Evolutionary conservation across 2,888 invertebrate species (phyloP).

Genomic region (Pemphredon lugubris): DNA sequence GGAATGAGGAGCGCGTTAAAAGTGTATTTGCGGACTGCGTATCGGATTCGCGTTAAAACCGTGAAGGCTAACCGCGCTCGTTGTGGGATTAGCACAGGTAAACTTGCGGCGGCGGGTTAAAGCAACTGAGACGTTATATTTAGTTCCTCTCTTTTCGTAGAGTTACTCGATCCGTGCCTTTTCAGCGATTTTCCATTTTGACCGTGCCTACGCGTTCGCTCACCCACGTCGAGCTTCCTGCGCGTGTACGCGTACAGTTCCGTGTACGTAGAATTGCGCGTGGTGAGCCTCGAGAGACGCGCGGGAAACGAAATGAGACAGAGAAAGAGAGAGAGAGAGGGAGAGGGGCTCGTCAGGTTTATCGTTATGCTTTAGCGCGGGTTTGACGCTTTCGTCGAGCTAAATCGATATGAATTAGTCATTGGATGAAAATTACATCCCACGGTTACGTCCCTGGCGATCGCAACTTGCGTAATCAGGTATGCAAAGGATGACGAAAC

Average conservation of each 20-base stretch:
- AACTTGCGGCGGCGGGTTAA: slow-evolving; percentile 20
- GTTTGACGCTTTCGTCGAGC: slow-evolving; percentile 20
- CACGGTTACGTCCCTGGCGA: slow-evolving; percentile 12
- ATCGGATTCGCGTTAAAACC: slow-evolving; percentile 55
- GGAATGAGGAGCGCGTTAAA: slow-evolving; percentile 24
- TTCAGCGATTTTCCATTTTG: slow-evolving; percentile 44
- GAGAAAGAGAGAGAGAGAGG: not conserved
- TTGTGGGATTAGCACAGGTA: slow-evolving; percentile 28
- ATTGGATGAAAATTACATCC: slow-evolving; percentile 52
- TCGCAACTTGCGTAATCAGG: slow-evolving; percentile 8
- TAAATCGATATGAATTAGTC: slow-evolving; percentile 46
- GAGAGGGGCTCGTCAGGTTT: not conserved
- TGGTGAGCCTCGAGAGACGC: slow-evolving; percentile 26
- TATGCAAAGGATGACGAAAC: slow-evolving; percentile 21
- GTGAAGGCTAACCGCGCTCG: slow-evolving; percentile 34
- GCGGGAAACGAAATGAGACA: not conserved
- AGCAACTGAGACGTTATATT: slow-evolving; percentile 26
- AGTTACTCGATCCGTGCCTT: slow-evolving; percentile 17
- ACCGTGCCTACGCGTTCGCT: slow-evolving; percentile 35
- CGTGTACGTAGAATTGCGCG: not conserved
- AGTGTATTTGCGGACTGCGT: slow-evolving; percentile 44
- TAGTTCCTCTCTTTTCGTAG: slow-evolving; percentile 18
- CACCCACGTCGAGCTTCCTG: slow-evolving; percentile 25
- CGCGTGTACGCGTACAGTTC: no score
- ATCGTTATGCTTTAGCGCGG: slow-evolving; percentile 9